Base-by-base conservation (phyloP, 2,797 vertebrate species). In the Helostoma temminkii region DNA sequence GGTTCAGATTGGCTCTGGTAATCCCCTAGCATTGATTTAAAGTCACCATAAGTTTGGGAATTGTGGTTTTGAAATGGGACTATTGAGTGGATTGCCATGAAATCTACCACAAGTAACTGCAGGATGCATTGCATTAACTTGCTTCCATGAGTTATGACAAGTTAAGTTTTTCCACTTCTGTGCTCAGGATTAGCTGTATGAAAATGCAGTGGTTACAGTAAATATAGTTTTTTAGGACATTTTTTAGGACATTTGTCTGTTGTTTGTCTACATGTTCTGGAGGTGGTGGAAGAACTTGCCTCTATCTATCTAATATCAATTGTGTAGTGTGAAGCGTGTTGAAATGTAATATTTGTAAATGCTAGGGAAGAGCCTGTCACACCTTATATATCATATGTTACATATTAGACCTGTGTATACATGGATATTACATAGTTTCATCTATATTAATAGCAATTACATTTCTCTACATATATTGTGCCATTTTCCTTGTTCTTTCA, bases 101-200 rank as follows among this genome's bases (percentile, higher is more conserved):
- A 30, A 55, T 46, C 16, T 1, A 0, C 3, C 6, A 47, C 0
- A 3, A 3, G 1, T 24, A 1, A 2, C 24, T 2, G 30, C n/a
- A 18, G 43, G n/a, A 30, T 39, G 3, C 7, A 16, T 12, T 37
- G 15, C 24, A 6, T 25, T 47, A 16, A 37, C 4, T 47, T n/a
- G n/a, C n/a, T n/a, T n/a, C n/a, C n/a, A n/a, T n/a, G n/a, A n/a
- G n/a, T n/a, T n/a, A n/a, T n/a, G n/a, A n/a, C n/a, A 16, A 26
- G 9, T 10, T 11, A 25, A 50, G 26, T 26, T 26, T 26, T 26
- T 26, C 26, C 26, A 26, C 26, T 26, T n/a, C n/a, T n/a, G n/a
- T n/a, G n/a, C n/a, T n/a, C n/a, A n/a, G n/a, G n/a, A n/a, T n/a
- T n/a, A n/a, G n/a, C n/a, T n/a, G n/a, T n/a, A n/a, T n/a, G n/a